These are phyloP conservation scores for Linyphia triangularis DNA, from an alignment of 2,888 invertebrate genomes.

Conservation along the genomic window DNA sequence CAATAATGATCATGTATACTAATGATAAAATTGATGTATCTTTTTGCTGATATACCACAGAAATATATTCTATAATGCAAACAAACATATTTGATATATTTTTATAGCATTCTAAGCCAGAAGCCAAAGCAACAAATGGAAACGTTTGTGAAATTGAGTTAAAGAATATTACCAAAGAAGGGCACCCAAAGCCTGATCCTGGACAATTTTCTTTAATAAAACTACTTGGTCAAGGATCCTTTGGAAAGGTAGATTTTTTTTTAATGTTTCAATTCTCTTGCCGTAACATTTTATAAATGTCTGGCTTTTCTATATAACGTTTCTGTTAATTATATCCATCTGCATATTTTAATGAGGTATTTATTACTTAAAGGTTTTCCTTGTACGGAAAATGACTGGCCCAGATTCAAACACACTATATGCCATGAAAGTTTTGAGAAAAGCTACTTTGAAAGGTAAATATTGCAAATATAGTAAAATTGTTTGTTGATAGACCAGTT, in stretches of 20 bases:
- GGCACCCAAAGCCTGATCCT: slow-evolving; percentile 96
- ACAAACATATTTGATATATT: not conserved
- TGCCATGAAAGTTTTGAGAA: slow-evolving; percentile 99
- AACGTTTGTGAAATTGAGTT: slow-evolving; percentile 89
- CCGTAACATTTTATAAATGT: not conserved
- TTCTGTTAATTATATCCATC: not conserved
- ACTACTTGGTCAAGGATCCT: slow-evolving; percentile 97
- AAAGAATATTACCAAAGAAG: slow-evolving; percentile 93
- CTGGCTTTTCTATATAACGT: not conserved
- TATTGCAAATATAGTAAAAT: too few species aligned
- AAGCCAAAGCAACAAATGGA: slow-evolving; percentile 73
- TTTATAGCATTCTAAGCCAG: not conserved
- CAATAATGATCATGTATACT: too few species aligned
- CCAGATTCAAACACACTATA: slow-evolving; percentile 95
- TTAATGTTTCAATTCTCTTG: not conserved
- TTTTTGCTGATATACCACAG: too few species aligned
- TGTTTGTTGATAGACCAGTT: too few species aligned
- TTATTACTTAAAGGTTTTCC: slow-evolving; percentile 84
- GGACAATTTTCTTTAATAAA: slow-evolving; percentile 98
- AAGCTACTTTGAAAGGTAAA: slow-evolving; percentile 95
- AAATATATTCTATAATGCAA: too few species aligned
- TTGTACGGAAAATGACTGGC: slow-evolving; percentile 96
- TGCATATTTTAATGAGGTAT: not conserved
- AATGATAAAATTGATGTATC: too few species aligned
- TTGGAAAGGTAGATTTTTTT: slow-evolving; percentile 89